These are phyloP conservation scores for Platorchestia sp. DNA, from an alignment of 1,140 invertebrate genomes.

Conservation along the genomic window DNA sequence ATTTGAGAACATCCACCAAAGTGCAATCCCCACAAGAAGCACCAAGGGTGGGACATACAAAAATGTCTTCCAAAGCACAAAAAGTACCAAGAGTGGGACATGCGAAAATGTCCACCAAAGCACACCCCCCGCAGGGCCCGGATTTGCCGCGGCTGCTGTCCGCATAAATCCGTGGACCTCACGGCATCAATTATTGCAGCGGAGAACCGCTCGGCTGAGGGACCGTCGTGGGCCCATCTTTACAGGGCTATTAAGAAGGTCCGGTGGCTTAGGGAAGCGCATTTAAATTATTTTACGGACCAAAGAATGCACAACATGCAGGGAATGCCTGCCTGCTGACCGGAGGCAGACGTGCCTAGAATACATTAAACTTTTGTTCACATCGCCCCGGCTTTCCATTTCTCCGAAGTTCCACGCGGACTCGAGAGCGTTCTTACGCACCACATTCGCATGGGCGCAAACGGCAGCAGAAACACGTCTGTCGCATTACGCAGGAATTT, in stretches of 20 bases:
- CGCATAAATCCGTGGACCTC: background rate
- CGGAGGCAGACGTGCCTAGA: background rate
- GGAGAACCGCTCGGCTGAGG: background rate
- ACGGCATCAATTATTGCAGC: background rate
- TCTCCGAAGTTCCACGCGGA: background rate
- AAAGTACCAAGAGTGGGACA: background rate
- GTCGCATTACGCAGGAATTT: background rate
- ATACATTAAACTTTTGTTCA: background rate
- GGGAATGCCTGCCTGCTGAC: background rate
- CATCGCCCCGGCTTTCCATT: background rate
- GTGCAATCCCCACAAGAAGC: no score
- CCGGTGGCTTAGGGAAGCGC: background rate
- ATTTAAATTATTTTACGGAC: slow-evolving; percentile 9
- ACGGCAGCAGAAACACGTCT: background rate
- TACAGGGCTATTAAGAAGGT: background rate
- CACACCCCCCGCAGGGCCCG: no score
- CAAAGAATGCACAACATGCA: slow-evolving; percentile 15
- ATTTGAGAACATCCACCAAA: no score
- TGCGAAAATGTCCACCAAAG: background rate
- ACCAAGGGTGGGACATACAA: no score
- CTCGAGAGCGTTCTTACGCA: background rate
- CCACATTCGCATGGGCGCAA: background rate
- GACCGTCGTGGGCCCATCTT: background rate
- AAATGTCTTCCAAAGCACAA: no score
- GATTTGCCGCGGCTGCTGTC: background rate